These are phyloP conservation scores for Temnothorax nylanderi DNA, from an alignment of 1,140 invertebrate genomes.

Conservation along the genomic window DNA sequence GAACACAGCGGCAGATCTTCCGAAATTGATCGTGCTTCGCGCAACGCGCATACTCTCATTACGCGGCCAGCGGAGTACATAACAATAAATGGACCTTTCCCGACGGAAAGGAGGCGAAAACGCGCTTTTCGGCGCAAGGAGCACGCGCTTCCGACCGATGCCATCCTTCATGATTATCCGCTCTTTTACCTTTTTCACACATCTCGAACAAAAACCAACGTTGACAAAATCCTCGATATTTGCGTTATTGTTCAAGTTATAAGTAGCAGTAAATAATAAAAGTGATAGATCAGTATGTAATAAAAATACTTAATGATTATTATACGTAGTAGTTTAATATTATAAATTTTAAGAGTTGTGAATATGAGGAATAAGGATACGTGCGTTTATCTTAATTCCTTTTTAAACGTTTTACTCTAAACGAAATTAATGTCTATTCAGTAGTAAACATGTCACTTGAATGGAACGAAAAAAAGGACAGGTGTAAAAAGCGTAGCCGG, in stretches of 20 bases:
- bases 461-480: not conserved
- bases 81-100: conserved; percentile 72
- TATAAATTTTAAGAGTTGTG: not conserved
- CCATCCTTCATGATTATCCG: not conserved
- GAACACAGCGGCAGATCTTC: conserved; percentile 66
- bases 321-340: not conserved
- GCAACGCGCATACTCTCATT: conserved; percentile 74
- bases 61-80: conserved; percentile 60
- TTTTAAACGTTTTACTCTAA: not conserved
- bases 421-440: not conserved
- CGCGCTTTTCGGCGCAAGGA: not conserved
- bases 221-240: not conserved
- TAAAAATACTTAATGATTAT: not conserved
- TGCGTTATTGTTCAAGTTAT: not conserved
- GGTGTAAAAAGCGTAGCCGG: not conserved
- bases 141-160: not conserved
- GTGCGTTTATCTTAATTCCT: not conserved
- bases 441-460: not conserved
- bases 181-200: not conserved
- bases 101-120: not conserved
- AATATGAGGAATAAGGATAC: not conserved
- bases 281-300: not conserved
- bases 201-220: not conserved
- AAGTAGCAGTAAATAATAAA: not conserved
- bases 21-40: conserved; percentile 74